Percentiles rank a stretch among this genome's conserved stretches.
Evolutionary conservation across 2,113 vertebrate species (phyloP).

Genomic region (Menidia beryllina): DNA sequence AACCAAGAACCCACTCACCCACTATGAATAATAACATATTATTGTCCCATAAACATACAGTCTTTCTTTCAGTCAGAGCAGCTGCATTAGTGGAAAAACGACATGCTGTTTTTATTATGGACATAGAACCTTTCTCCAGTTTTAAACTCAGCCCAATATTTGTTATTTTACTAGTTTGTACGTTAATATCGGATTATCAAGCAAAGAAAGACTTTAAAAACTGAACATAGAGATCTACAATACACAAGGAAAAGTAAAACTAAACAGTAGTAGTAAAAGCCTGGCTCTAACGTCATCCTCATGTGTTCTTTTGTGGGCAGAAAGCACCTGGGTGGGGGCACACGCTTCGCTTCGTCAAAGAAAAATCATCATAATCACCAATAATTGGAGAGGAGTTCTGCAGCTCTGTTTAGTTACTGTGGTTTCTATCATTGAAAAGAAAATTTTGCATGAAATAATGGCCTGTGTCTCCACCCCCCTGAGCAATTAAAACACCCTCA

Average conservation of each 20-base stretch:
- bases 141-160: too few relatives aligned
- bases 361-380: not conserved
- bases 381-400: constrained; percentile 21
- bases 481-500: constrained; percentile 40
- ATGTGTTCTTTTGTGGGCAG: not conserved
- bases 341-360: not conserved
- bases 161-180: too few relatives aligned
- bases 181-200: too few relatives aligned
- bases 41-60: not conserved
- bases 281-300: too few relatives aligned
- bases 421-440: constrained; percentile 3
- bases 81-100: not conserved
- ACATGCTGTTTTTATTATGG: too few relatives aligned
- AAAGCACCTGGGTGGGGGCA: not conserved
- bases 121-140: too few relatives aligned
- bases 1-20: not conserved
- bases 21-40: not conserved
- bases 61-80: not conserved
- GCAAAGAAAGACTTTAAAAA: too few relatives aligned
- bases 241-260: not conserved
- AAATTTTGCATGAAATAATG: constrained; percentile 22
- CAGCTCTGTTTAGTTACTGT: constrained; percentile 7
- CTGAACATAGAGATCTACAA: too few relatives aligned
- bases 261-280: too few relatives aligned
- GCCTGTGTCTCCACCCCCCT: not conserved